Conservation (phyloP, 2,888 invertebrate genomes). For the Drepana falcataria region DNA sequence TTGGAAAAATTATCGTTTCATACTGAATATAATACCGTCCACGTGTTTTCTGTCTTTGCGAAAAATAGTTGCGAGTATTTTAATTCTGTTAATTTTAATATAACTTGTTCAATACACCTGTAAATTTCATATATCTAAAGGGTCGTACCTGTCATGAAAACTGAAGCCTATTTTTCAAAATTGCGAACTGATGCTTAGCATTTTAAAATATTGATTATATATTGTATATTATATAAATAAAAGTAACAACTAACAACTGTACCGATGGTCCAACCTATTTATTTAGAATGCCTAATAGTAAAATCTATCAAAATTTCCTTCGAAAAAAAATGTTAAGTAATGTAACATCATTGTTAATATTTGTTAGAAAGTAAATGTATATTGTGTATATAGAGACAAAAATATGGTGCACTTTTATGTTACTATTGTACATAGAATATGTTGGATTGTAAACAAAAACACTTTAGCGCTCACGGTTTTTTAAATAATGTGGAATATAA, state of each 20-base stretch:
- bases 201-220: background rate
- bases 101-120: too few relatives aligned
- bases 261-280: slow-evolving; percentile 38
- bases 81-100: too few relatives aligned
- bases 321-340: slow-evolving; percentile 26
- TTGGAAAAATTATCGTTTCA: too few relatives aligned
- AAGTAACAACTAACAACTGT: background rate
- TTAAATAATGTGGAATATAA: slow-evolving; percentile 14
- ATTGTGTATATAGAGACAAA: slow-evolving; percentile 65
- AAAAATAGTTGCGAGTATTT: background rate
- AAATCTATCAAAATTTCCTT: slow-evolving; percentile 8
- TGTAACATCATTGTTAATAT: slow-evolving; percentile 60
- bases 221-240: too few relatives aligned
- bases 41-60: background rate
- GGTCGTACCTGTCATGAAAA: too few relatives aligned
- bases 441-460: slow-evolving; percentile 32
- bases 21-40: background rate
- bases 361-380: slow-evolving; percentile 64
- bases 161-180: background rate
- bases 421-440: slow-evolving; percentile 40
- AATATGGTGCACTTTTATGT: slow-evolving; percentile 67
- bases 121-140: too few relatives aligned
- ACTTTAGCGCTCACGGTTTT: slow-evolving; percentile 30
- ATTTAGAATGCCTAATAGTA: slow-evolving; percentile 18
- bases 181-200: background rate